Evolutionary conservation across 92 coral and sea anemone species (phyloP).

Genomic region (Epizoanthus scotinus): DNA sequence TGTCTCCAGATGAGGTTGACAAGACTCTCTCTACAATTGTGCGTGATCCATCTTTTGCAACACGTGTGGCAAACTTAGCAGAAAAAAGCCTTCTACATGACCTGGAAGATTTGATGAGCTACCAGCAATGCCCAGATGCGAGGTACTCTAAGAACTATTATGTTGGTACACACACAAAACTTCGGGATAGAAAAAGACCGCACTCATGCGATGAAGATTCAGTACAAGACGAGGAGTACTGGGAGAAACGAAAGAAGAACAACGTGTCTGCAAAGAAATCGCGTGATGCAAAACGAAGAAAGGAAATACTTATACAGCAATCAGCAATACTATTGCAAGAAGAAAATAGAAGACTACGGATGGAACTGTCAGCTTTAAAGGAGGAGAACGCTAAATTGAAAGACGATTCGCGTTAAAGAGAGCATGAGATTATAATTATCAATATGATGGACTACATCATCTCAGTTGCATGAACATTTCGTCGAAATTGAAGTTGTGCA

Average conservation of each 20-base stretch:
- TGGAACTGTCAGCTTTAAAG: conserved; percentile 21
- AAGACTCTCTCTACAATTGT: conserved; percentile 32
- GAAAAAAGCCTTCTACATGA: conserved; percentile 26
- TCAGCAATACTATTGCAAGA: conserved; percentile 27
- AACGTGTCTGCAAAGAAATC: conserved; percentile 37
- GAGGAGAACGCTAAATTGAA: conserved; percentile 32
- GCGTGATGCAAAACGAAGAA: conserved; percentile 39
- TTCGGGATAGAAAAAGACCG: conserved; percentile 17
- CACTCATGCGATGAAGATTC: conserved; percentile 23
- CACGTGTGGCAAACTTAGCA: conserved; percentile 22
- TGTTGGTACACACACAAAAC: conserved; percentile 2
- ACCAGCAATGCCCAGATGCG: conserved; percentile 12
- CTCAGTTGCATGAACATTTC: background rate
- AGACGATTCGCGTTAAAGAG: conserved; percentile 6
- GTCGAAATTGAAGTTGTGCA: background rate
- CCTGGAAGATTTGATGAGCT: conserved; percentile 3
- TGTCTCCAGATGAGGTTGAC: conserved; percentile 34
- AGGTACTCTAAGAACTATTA: background rate
- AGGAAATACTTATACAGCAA: conserved; percentile 22
- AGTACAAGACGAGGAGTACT: conserved; percentile 17
- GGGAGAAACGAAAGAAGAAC: conserved; percentile 40
- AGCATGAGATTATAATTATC: background rate
- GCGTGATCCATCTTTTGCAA: conserved; percentile 35
- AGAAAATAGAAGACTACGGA: conserved; percentile 32
- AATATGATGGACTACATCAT: background rate